Base-by-base conservation (phyloP, 2,113 vertebrate species). In the Apus apus region DNA sequence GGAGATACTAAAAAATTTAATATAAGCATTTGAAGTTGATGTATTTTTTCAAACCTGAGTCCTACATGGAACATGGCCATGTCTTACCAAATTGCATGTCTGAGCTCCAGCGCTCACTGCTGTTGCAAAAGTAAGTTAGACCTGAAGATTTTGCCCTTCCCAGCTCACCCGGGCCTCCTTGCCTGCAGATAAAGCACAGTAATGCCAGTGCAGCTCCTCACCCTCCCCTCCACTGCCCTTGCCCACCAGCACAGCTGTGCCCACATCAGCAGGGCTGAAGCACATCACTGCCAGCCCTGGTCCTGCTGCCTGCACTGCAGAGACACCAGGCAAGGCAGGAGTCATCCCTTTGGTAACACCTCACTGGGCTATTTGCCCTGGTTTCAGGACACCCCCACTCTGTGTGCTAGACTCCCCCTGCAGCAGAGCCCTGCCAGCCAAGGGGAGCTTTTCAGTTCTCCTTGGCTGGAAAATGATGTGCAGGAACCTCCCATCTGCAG, bases 11-110 rank as follows among this genome's bases (percentile, higher is more conserved):
- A 48, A 29, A 38, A 11, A 20, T 30, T 40, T 15, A 38, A 46
- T 26, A 61, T 56, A 54, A 30, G 23, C 2, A 1, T 21, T 57
- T 46, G 34, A n/a, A 64, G 56, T 22, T 6, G 15, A 26, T 30
- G 2, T 2, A 6, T 15, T 30, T 50, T 61, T 67, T n/a, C 1
- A 0, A 61, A 30, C 30, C 34, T 0, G 8, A 74, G 22, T 38
- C 50, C 32, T 29, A 36, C 8, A 5, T 0, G 5, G 23, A 68
- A n/a, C 62, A 21, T 4, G 36, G 46, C 54, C 46, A 6, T 1
- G 2, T n/a, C 29, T 34, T 27, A 29, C 7, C 25, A 62, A 56
- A 40, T 9, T 2, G 0, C 30, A 21, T 1, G 8, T 7, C 60
- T 18, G 68, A 58, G 51, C 36, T 58, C 14, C 4, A 4, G 43